phyloP scores from a whole-genome alignment of 2,113 vertebrate genomes.

The Cyanoderma ruficeps region DNA sequence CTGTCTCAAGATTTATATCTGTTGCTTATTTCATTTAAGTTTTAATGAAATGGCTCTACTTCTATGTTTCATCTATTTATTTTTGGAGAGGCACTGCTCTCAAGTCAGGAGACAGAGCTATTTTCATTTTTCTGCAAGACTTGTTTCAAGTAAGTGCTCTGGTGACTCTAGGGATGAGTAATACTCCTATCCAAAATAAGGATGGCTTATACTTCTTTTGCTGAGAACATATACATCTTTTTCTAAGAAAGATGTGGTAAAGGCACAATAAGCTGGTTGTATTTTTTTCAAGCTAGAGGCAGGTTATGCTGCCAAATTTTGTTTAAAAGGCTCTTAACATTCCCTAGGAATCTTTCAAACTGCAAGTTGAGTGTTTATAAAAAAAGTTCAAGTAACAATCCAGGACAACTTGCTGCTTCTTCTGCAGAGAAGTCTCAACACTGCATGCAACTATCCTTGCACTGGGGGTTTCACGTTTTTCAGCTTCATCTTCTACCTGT shows the following conservation, averaged over 20 bases:
- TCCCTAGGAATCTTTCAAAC: not conserved
- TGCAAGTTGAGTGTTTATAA: not conserved
- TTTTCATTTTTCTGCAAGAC: constrained; percentile 40
- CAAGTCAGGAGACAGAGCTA: not conserved
- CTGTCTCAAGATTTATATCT: constrained; percentile 10
- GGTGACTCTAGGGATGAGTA: constrained; percentile 1
- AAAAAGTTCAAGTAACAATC: not conserved
- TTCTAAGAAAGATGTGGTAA: not conserved
- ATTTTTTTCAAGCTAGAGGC: not conserved
- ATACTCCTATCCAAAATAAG: constrained; percentile 2
- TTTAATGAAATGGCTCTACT: constrained; percentile 11
- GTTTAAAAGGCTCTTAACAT: not conserved
- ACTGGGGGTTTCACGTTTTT: not conserved
- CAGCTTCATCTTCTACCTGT: not conserved
- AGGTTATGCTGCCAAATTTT: not conserved
- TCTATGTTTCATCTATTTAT: not conserved
- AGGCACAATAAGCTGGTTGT: not conserved
- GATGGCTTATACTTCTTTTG: not conserved
- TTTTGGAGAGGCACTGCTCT: not conserved
- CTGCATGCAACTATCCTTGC: not conserved
- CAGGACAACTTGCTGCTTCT: not conserved
- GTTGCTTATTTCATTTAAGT: constrained; percentile 10
- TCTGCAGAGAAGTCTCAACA: not conserved
- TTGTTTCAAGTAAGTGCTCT: not conserved
- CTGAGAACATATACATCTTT: not conserved